These are phyloP conservation scores for Cephus pulcher DNA, from an alignment of 2,888 invertebrate genomes.

Conservation along the genomic window DNA sequence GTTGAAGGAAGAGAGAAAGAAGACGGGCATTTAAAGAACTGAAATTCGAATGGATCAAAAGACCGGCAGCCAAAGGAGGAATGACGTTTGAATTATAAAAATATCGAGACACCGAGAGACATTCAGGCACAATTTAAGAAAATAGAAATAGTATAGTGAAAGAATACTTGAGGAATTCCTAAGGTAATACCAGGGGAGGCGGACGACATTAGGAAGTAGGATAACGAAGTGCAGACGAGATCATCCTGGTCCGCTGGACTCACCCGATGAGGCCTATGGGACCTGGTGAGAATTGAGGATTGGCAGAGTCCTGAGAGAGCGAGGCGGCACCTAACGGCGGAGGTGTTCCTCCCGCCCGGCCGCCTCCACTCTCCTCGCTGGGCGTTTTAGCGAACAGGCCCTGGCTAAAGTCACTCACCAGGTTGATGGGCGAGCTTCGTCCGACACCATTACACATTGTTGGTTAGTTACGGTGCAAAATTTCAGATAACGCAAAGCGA, in stretches of 20 bases:
- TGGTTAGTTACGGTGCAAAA: constrained; percentile 42
- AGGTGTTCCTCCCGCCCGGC: constrained; percentile 70
- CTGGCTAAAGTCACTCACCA: constrained; percentile 94
- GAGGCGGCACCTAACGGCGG: constrained; percentile 75
- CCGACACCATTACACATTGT: constrained; percentile 57
- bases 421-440: constrained; percentile 89
- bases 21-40: not conserved
- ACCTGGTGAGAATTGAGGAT: constrained; percentile 63
- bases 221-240: constrained; percentile 32
- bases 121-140: not conserved
- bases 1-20: not conserved
- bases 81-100: not conserved
- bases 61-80: not conserved
- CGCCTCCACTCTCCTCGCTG: constrained; percentile 85
- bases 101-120: not conserved
- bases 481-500: constrained; percentile 16
- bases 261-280: constrained; percentile 62
- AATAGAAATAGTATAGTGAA: not conserved
- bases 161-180: not conserved
- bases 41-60: not conserved
- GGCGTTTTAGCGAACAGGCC: constrained; percentile 95
- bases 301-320: constrained; percentile 63
- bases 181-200: constrained; percentile 8
- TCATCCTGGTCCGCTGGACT: constrained; percentile 55
- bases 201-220: constrained; percentile 16